A percentile compares a stretch with the other conserved stretches of the same genome.
Conservation (phyloP, 2,888 invertebrate genomes). For the Cephus spinipes region DNA sequence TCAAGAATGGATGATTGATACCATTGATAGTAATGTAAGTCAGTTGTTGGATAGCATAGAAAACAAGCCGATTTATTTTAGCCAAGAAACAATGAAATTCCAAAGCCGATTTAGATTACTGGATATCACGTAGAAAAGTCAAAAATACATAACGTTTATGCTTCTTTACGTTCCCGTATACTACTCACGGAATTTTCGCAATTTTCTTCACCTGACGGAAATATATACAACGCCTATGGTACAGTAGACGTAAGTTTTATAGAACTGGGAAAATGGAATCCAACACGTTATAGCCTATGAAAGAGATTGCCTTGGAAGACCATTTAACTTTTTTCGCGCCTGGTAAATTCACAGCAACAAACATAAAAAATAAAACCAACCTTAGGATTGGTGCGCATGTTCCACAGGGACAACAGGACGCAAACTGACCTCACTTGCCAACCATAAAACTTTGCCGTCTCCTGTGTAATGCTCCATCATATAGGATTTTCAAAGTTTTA, state of each 20-base stretch:
- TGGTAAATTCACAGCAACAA: background rate
- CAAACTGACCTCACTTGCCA: background rate
- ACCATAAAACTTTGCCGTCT: background rate
- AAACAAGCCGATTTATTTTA: background rate
- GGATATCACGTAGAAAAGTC: background rate
- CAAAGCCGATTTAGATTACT: background rate
- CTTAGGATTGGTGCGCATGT: background rate
- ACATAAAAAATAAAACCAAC: background rate
- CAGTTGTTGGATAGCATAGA: background rate
- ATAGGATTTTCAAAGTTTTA: background rate
- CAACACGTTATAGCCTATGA: background rate
- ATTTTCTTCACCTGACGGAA: background rate
- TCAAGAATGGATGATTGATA: constrained; percentile 5
- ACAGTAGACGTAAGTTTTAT: background rate
- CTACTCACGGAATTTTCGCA: background rate
- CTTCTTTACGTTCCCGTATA: background rate
- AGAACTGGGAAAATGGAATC: background rate
- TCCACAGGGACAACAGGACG: background rate
- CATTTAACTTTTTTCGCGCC: constrained; percentile 3
- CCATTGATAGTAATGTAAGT: background rate
- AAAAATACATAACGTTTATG: background rate
- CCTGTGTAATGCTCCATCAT: background rate
- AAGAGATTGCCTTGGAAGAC: background rate
- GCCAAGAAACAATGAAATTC: background rate
- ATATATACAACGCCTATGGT: background rate